phyloP scores from a whole-genome alignment of 2,113 vertebrate genomes.

The Aegypius monachus region DNA sequence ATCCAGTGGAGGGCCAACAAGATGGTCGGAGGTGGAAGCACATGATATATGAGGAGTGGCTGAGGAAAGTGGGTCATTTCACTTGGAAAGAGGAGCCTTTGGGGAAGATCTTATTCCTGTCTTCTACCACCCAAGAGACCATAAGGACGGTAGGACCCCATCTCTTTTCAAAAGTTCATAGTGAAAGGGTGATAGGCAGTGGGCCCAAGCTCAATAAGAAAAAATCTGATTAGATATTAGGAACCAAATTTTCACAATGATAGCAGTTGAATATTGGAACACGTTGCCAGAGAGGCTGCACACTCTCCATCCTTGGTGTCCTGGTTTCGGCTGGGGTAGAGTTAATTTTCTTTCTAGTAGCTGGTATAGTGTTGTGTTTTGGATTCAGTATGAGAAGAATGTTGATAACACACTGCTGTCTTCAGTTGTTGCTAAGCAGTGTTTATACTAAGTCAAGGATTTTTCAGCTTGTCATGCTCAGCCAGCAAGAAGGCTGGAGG shows the following conservation, averaged over 20 bases:
- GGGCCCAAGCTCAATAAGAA: not conserved
- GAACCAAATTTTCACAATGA: not conserved
- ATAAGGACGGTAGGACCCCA: not conserved
- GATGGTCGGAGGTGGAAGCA: not conserved
- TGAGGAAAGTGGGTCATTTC: not conserved
- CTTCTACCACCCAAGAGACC: not conserved
- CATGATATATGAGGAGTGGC: not conserved
- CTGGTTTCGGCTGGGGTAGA: too few species aligned
- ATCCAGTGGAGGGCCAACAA: rapidly evolving
- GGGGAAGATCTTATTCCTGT: not conserved
- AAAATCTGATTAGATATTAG: not conserved
- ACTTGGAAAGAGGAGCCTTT: not conserved
- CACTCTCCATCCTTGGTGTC: not conserved
- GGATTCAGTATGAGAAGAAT: too few species aligned
- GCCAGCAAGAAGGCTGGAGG: too few species aligned
- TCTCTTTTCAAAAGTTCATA: not conserved
- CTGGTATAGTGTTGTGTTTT: too few species aligned
- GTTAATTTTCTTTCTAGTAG: too few species aligned
- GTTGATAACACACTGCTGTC: too few species aligned
- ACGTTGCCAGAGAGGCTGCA: rapidly evolving
- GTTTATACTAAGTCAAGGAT: too few species aligned
- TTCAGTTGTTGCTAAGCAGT: too few species aligned
- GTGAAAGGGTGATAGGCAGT: not conserved
- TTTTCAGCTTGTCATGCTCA: too few species aligned
- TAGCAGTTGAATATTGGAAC: not conserved